A percentile compares a stretch with the other conserved stretches of the same genome.
Evolutionary conservation across 2,888 invertebrate genomes (phyloP).

Genomic region (Macroteleia sp.): DNA sequence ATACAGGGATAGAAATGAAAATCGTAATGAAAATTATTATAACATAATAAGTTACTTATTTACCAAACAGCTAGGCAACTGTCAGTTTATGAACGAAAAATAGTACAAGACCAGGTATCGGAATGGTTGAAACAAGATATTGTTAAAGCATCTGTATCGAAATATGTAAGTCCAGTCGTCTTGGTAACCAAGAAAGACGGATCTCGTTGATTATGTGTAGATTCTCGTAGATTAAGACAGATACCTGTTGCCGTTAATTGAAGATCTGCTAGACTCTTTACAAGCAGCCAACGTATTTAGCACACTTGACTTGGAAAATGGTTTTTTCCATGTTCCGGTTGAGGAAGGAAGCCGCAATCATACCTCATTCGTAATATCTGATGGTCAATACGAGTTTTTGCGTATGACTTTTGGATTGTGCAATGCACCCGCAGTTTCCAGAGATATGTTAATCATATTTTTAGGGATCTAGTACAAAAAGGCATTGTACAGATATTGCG

Average conservation of each 20-base stretch:
- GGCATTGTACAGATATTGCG: neutral
- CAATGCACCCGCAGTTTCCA: slow-evolving; percentile 4
- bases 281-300: slow-evolving; percentile 1
- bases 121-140: slow-evolving; percentile 9
- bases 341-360: slow-evolving; percentile 4
- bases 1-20: neutral
- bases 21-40: slow-evolving; percentile 4
- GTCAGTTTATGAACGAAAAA: neutral
- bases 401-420: slow-evolving; percentile 9
- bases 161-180: slow-evolving; percentile 6
- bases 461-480: slow-evolving; percentile 35
- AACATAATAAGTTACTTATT: neutral
- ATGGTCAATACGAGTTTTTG: slow-evolving; percentile 3
- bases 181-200: slow-evolving; percentile 8
- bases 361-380: neutral
- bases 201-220: neutral
- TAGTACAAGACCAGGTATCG: neutral
- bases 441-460: slow-evolving; percentile 6
- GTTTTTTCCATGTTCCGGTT: slow-evolving; percentile 5
- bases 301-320: slow-evolving; percentile 3
- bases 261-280: slow-evolving; percentile 4
- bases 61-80: slow-evolving; percentile 7
- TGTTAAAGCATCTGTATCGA: neutral
- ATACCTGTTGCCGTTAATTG: slow-evolving; percentile 2
- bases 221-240: neutral